Evolutionary conservation across 2,888 invertebrate species (phyloP).

Genomic region (Plutella xylostella): DNA sequence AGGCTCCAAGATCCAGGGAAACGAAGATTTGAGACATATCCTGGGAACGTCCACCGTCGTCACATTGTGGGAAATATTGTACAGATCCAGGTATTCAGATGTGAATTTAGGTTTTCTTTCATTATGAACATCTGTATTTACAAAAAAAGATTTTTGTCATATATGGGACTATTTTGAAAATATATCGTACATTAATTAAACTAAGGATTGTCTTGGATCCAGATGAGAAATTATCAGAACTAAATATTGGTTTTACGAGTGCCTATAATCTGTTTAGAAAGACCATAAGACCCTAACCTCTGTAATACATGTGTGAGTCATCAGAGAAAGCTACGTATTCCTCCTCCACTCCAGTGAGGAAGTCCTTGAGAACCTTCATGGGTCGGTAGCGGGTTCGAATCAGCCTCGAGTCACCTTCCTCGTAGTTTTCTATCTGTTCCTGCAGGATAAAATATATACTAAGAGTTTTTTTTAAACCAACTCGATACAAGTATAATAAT

Average conservation of each 20-base stretch:
- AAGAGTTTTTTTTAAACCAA: too few species aligned
- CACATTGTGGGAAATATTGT: conserved; percentile 46
- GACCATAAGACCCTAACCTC: too few species aligned
- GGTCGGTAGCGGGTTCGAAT: conserved; percentile 57
- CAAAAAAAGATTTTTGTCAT: conserved; percentile 13
- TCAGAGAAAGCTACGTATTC: conserved; percentile 56
- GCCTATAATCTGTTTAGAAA: too few species aligned
- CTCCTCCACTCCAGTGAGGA: conserved; percentile 45
- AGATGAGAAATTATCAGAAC: too few species aligned
- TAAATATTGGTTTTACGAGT: too few species aligned
- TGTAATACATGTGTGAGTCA: conserved; percentile 57
- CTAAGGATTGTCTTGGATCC: too few species aligned
- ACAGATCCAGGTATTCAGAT: conserved; percentile 44
- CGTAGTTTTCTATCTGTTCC: conserved; percentile 50
- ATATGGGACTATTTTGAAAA: not conserved
- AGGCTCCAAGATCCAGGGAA: conserved; percentile 63
- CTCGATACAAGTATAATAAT: not conserved
- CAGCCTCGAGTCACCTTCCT: conserved; percentile 50
- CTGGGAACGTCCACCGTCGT: conserved; percentile 49
- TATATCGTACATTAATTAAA: too few species aligned
- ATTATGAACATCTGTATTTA: conserved; percentile 48
- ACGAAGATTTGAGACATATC: conserved; percentile 47
- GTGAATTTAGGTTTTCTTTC: conserved; percentile 50
- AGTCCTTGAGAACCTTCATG: conserved; percentile 58
- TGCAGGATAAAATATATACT: conserved; percentile 18